Evolutionary conservation across 1,140 invertebrate species (phyloP).

Genomic region (Latrodectus geometricus): DNA sequence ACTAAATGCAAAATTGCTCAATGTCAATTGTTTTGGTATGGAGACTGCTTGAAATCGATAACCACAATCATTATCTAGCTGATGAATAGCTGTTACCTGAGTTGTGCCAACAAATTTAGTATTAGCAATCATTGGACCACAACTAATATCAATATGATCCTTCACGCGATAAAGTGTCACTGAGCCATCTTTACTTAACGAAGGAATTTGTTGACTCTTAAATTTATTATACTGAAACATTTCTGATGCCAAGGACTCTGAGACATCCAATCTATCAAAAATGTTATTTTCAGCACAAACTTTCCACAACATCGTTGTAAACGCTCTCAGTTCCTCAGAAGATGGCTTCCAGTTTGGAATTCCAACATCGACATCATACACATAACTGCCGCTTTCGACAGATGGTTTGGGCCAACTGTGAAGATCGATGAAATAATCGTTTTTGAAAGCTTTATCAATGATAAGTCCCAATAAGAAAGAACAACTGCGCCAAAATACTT

Average conservation of each 20-base stretch:
- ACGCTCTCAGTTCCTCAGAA: conserved; percentile 79
- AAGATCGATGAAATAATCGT: conserved; percentile 79
- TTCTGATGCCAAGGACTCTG: conserved; percentile 78
- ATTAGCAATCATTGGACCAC: conserved; percentile 87
- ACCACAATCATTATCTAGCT: conserved; percentile 62
- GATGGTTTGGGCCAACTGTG: conserved; percentile 88
- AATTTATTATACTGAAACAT: conserved; percentile 88
- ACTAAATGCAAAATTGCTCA: conserved; percentile 61
- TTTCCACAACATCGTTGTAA: conserved; percentile 82
- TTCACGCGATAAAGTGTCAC: conserved; percentile 85
- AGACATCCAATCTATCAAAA: conserved; percentile 83
- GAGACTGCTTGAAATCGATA: conserved; percentile 92
- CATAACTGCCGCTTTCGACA: conserved; percentile 81
- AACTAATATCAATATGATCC: conserved; percentile 90
- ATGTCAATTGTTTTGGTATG: conserved; percentile 79
- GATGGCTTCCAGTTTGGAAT: conserved; percentile 82
- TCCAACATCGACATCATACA: conserved; percentile 86
- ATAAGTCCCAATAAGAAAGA: conserved; percentile 81
- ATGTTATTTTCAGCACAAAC: conserved; percentile 73
- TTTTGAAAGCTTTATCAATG: conserved; percentile 82
- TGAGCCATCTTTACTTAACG: conserved; percentile 76
- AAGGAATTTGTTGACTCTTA: conserved; percentile 85
- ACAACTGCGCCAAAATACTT: conserved; percentile 88
- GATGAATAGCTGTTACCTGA: conserved; percentile 76
- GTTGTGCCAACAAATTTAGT: conserved; percentile 81